Evolutionary conservation across 2,113 vertebrate genomes (phyloP).

Genomic region (Corvus hawaiiensis): DNA sequence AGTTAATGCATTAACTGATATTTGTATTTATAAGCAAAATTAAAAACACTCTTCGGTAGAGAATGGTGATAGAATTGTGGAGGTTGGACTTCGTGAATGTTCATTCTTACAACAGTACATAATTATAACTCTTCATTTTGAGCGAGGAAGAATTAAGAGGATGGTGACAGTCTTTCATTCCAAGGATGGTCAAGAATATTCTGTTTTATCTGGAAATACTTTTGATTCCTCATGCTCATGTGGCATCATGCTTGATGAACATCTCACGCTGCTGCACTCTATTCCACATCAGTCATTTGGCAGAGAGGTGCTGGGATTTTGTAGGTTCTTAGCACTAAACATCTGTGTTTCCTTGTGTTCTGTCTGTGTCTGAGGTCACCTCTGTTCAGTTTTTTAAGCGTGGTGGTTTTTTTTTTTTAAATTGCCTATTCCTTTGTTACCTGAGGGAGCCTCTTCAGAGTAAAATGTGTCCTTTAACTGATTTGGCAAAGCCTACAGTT

Average conservation of each 20-base stretch:
- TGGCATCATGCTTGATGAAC: fast-evolving
- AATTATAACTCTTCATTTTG: not conserved
- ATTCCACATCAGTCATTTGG: not conserved
- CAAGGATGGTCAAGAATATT: not conserved
- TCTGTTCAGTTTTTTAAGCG: not conserved
- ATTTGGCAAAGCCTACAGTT: not conserved
- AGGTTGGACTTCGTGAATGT: not conserved
- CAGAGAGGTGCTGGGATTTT: not conserved
- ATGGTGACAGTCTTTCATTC: not conserved
- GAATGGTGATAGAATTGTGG: not conserved
- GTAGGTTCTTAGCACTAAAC: not conserved
- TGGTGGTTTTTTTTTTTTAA: not conserved
- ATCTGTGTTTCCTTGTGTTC: not conserved
- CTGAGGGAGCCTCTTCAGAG: not conserved
- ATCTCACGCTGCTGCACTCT: fast-evolving
- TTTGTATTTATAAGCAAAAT: not conserved
- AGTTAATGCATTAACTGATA: not conserved
- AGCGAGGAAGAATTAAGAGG: not conserved
- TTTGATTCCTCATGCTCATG: not conserved
- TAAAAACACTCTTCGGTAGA: not conserved
- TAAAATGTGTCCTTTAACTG: not conserved
- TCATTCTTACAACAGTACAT: not conserved
- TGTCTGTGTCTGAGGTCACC: not conserved
- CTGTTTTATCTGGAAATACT: not conserved
- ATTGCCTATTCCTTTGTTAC: not conserved